A percentile compares a stretch with the other conserved stretches of the same genome.
Conservation (phyloP, 2,797 vertebrate species). For the Galaxias olidus region DNA sequence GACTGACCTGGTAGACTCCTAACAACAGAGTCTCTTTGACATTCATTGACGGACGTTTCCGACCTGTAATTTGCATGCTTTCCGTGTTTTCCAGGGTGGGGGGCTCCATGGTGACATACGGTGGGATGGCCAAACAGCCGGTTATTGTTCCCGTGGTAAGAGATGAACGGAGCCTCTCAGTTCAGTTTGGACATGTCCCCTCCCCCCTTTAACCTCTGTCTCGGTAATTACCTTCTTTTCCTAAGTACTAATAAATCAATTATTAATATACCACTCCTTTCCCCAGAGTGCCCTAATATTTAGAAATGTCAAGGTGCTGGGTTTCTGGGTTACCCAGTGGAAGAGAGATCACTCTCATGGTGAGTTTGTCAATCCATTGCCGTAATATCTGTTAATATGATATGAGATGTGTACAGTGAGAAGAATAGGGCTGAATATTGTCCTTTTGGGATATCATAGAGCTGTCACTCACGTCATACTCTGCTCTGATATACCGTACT, state of each 20-base stretch:
- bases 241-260: neutral
- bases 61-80: neutral
- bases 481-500: no score
- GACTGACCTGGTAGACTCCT: neutral
- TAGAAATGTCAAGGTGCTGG: constrained; percentile 85
- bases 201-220: no score
- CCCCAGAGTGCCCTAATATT: constrained; percentile 92
- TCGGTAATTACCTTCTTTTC: neutral
- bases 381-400: no score
- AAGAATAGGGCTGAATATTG: no score
- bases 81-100: constrained; percentile 70
- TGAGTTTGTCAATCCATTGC: constrained; percentile 57
- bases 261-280: neutral
- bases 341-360: constrained; percentile 79
- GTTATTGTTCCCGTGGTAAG: constrained; percentile 90
- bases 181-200: no score
- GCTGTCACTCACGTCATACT: no score
- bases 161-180: constrained; percentile 13
- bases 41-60: no score
- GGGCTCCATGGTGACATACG: constrained; percentile 94
- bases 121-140: constrained; percentile 95
- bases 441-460: no score
- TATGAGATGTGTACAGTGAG: no score
- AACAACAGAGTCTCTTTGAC: no score
- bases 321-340: constrained; percentile 97